Evolutionary conservation across 2,113 vertebrate genomes (phyloP).

Genomic region (Festucalex cinctus): DNA sequence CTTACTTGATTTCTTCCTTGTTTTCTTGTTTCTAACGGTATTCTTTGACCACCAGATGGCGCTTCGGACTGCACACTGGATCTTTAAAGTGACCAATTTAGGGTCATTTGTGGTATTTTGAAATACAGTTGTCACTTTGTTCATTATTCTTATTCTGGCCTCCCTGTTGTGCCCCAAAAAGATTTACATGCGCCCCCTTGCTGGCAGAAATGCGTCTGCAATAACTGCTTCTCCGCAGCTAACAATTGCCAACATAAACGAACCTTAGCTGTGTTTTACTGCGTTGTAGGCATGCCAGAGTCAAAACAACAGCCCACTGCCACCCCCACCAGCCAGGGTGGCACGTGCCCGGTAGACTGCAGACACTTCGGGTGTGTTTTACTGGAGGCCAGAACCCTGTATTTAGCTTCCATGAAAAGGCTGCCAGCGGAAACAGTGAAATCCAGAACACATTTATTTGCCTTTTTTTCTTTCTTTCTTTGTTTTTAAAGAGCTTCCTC

Average conservation of each 20-base stretch:
- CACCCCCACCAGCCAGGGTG: conserved; percentile 2
- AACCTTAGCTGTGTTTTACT: not conserved
- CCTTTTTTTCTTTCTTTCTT: conserved; percentile 40
- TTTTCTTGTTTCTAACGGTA: too few relatives aligned
- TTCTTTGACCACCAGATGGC: too few relatives aligned
- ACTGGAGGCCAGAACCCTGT: conserved; percentile 65
- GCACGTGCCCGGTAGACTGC: conserved; percentile 37
- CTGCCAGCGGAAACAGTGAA: conserved; percentile 67
- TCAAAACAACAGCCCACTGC: conserved; percentile 3
- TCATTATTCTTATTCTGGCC: too few relatives aligned
- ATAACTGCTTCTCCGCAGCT: not conserved
- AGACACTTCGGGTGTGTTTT: conserved; percentile 55
- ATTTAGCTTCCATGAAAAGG: conserved; percentile 69
- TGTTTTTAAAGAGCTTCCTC: conserved; percentile 63
- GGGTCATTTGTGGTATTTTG: too few relatives aligned
- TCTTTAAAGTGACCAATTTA: too few relatives aligned
- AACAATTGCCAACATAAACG: not conserved
- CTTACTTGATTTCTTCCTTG: too few relatives aligned
- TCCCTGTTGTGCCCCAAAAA: too few relatives aligned
- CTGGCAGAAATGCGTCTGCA: not conserved
- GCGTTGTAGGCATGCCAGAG: conserved; percentile 5
- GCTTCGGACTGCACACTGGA: too few relatives aligned
- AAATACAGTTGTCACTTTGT: too few relatives aligned
- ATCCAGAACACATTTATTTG: conserved; percentile 65
- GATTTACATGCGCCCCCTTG: not conserved